A percentile compares a stretch with the other conserved stretches of the same genome.
Evolutionary conservation across 2,113 vertebrate species (phyloP).

Genomic region (Albula glossodonta): DNA sequence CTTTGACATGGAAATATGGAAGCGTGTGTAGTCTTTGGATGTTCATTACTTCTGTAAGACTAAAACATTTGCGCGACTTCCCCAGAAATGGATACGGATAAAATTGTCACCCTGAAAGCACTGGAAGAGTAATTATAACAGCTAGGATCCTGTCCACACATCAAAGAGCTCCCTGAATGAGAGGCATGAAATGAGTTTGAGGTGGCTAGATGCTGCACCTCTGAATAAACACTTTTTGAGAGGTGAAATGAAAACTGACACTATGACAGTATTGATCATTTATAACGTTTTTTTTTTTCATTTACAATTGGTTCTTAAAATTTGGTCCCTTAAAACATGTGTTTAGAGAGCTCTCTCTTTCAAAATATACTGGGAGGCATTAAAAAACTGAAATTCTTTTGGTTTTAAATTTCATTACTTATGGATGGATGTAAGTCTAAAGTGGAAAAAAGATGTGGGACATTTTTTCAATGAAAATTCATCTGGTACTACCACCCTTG

Average conservation of each 20-base stretch:
- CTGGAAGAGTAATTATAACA: background rate
- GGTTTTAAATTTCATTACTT: background rate
- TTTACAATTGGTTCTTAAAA: background rate
- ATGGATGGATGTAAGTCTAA: background rate
- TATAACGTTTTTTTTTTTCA: background rate
- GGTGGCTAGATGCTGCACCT: background rate
- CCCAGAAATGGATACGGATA: background rate
- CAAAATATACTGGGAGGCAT: background rate
- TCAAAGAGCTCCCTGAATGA: background rate
- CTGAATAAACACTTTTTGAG: background rate
- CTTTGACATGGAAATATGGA: background rate
- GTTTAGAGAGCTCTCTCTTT: background rate
- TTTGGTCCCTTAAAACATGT: background rate
- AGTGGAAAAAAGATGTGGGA: background rate
- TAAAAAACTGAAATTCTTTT: background rate
- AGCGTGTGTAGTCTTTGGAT: background rate
- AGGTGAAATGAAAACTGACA: background rate
- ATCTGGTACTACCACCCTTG: too few species aligned
- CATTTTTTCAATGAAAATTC: background rate
- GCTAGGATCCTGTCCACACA: background rate
- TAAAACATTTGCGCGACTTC: background rate
- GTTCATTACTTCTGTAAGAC: background rate
- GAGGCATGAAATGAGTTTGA: background rate
- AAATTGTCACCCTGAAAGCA: background rate
- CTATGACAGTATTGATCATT: background rate